phyloP scores from a whole-genome alignment of 2,888 invertebrate species.

The Drosophila colorata region DNA sequence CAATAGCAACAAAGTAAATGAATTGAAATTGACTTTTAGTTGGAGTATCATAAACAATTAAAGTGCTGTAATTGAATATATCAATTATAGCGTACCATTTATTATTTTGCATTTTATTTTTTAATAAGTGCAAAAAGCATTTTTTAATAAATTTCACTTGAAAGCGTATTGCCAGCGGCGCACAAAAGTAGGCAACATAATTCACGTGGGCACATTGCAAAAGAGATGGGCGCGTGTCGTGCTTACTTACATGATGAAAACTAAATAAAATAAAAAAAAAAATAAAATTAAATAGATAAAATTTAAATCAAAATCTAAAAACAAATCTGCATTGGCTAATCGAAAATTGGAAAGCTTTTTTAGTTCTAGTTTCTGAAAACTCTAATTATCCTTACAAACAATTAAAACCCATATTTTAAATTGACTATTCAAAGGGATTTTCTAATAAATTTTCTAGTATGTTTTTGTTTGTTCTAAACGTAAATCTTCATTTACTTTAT shows the following conservation, averaged over 20 bases:
- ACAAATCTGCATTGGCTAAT: no score
- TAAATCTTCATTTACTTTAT: not conserved
- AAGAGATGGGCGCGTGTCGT: conserved; percentile 12
- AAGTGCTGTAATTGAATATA: conserved; percentile 32
- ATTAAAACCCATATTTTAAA: no score
- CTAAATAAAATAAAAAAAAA: no score
- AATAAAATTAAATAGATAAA: no score
- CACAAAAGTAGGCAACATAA: conserved; percentile 53
- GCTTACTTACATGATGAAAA: no score
- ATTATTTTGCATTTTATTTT: conserved; percentile 15
- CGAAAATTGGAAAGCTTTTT: no score
- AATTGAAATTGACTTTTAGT: not conserved
- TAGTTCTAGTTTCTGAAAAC: no score
- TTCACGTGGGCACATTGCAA: conserved; percentile 46
- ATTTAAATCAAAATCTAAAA: no score
- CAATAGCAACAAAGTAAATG: conserved; percentile 9
- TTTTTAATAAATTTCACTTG: conserved; percentile 66
- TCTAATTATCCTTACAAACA: no score
- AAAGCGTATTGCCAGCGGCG: conserved; percentile 13
- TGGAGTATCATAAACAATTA: conserved; percentile 24
- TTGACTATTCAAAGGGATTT: no score
- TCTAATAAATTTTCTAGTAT: not conserved
- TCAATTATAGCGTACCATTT: conserved; percentile 32
- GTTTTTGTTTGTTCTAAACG: not conserved
- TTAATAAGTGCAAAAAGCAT: conserved; percentile 56